Base-by-base conservation (phyloP, 2,888 invertebrate species). In the Drosophila nigricruria region DNA sequence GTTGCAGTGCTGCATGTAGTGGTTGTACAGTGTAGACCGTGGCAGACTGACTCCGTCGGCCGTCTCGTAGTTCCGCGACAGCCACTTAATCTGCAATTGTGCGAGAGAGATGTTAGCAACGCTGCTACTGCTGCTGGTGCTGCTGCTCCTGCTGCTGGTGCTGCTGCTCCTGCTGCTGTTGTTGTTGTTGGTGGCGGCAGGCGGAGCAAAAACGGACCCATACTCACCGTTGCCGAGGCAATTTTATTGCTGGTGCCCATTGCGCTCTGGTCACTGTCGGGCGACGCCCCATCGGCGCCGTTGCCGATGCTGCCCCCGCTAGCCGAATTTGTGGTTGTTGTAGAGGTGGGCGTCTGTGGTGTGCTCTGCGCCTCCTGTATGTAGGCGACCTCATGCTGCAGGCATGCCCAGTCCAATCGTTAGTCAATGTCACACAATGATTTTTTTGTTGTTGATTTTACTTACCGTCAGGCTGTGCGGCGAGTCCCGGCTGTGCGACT, bases 11-110 rank as follows among this genome's bases (percentile, higher is more conserved):
- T 98, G 96, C 88, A 98, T 95, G 93, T 99, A 99, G 93, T 99
- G 99, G 90, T 97, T 97, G 94, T 99, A 99, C 38, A 99, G 94
- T 1, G 98, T 99, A 40, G 98, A 98, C 45, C 99, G 95, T 1
- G 99, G 98, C 65, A 98, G 94, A 59, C 97, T 97, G 23, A 98
- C 98, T 58, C 95, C 95, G 92, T 99, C 99, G 3, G 98, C 98
- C 45, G 98, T 98, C 94, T 99, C 99, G 93, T 99, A 99, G 94
- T 99, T 98, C 92, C 98, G 98, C 90, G 98, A 94, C 88, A 99
- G 94, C 99, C 99, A 99, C 93, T 97, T 96, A 57, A 97, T 96
- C 96, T 96, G 86, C 53, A 63, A 70, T 62, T n/a, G 79, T 86
- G 82, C 60, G 61, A 84, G 56, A 81, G 73, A 65, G 79, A 74